Evolutionary conservation across 2,888 invertebrate genomes (phyloP), one percentile per base, ranked within the genome.

Genomic region (Elysia crispata): DNA sequence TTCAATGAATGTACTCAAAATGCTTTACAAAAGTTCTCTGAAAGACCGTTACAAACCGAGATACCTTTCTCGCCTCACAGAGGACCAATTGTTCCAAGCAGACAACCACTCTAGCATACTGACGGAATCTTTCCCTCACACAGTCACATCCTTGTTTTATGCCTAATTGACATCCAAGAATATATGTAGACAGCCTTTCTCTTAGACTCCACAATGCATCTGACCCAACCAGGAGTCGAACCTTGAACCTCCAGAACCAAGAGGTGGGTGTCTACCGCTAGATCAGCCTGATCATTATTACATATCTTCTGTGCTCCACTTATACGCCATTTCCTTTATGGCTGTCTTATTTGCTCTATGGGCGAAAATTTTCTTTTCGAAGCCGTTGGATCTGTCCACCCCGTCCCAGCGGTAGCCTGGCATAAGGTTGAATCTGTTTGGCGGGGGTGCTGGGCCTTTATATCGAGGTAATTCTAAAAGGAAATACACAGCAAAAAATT

Each of bases 331-430:
- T 87, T 97, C 96, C 85, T 95, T 95, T 0, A 94, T 92, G 0
- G 98, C 97, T 85, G 94, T 95, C 77, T 85, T 89, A 57, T 89
- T 89, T 0, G 89, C 86, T n/a, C 86, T 82, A 62, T 89, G 89
- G 30, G 88, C 82, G 82, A 98, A 97, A 94, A 95, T 96, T 88
- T 96, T 95, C 88, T 95, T 95, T 92, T 99, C 99, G 91, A 97
- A 99, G 0, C 98, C 99, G 92, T 96, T 99, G 6, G 98, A 98
- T 30, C 99, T 94, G 92, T 99, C 97, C 0, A 99, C 98, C 0
- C 99, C 99, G 91, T 99, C 99, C 99, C 99, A 99, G 20, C 98
- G 94, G 92, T 97, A 96, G 0, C 99, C 99, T 0, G 99, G 99
- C 13, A 94, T 93, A 77, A 99, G 96, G 81, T 95, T 95, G 93